Base-by-base conservation (phyloP, 2,113 vertebrate genomes). In the Strigops habroptila region DNA sequence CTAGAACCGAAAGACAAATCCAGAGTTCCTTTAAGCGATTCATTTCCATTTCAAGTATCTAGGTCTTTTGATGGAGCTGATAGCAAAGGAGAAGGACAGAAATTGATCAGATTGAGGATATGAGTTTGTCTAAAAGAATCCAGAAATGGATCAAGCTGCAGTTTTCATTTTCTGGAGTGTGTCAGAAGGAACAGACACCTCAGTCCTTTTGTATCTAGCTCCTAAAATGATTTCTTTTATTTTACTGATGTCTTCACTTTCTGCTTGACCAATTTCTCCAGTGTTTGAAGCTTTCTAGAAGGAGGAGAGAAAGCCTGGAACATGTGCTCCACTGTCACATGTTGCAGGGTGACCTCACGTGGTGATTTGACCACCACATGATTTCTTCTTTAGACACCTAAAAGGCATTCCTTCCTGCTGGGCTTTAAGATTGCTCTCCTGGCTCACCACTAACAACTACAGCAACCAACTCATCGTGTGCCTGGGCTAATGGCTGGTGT, bases 21-120 rank as follows among this genome's bases (percentile, higher is more conserved):
- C 39, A 51, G 52, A 88, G 51, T 41, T 88, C 48, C 62, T 75
- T 86, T 88, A 44, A 43, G 44, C 0, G 1, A 44, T 68, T 78
- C 18, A 53, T 88, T 90, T 90, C 75, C 48, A 71, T 82, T 88
- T 93, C 63, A 90, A 80, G 52, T 59, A 17, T 69, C 52, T 48
- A 60, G 6, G 13, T n/a, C 25, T 80, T 85, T 33, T 55, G 76
- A 77, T 57, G 33, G 73, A 77, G 57, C 52, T 69, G 43, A 49
- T 31, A 51, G 37, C 49, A 92, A 76, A 33, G 35, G n/a, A 82
- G 60, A 62, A 90, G 46, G 71, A 59, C 18, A 59, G 39, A 63
- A 88, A 28, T 8, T 59, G 22, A 57, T 79, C 25, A 77, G 57
- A 41, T 15, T 41, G 27, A 62, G 70, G 49, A 65, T 55, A 37